Percentiles rank a stretch among this genome's conserved stretches.
phyloP scores from a whole-genome alignment of 2,113 vertebrate genomes.

The Triplophysa siluroides region DNA sequence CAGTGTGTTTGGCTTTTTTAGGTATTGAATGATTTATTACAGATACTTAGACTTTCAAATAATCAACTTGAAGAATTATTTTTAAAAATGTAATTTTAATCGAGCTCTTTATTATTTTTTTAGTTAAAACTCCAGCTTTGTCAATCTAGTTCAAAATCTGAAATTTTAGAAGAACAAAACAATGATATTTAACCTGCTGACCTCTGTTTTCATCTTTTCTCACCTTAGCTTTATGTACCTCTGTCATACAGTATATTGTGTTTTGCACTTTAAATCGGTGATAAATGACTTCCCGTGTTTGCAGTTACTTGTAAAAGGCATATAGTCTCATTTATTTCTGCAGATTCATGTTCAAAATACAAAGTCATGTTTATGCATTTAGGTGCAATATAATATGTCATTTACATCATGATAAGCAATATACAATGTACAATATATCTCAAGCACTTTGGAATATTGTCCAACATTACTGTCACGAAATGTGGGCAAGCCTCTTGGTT shows the following conservation, averaged over 20 bases:
- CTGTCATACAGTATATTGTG: background rate
- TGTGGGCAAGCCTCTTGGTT: conserved; percentile 21
- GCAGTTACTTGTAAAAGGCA: conserved; percentile 40
- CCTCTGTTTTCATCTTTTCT: background rate
- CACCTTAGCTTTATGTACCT: background rate
- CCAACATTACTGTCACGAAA: conserved; percentile 37
- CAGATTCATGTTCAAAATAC: conserved; percentile 47
- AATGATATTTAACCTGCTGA: background rate
- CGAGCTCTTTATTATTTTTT: no score
- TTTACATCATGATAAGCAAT: conserved; percentile 44
- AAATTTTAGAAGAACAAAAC: no score
- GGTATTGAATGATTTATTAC: no score
- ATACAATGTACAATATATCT: conserved; percentile 43
- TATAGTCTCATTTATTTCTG: conserved; percentile 47
- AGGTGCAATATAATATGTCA: conserved; percentile 32
- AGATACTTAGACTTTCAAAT: no score
- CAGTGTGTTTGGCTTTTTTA: no score
- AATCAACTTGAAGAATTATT: no score
- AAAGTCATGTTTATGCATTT: conserved; percentile 39
- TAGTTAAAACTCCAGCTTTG: no score
- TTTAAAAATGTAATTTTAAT: no score
- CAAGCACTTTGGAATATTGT: conserved; percentile 40
- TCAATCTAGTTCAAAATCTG: no score
- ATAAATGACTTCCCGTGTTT: conserved; percentile 24
- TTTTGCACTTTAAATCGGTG: conserved; percentile 14